These are phyloP conservation scores for Dryadula phaetusa DNA, from an alignment of 2,888 invertebrate genomes.

Conservation along the genomic window DNA sequence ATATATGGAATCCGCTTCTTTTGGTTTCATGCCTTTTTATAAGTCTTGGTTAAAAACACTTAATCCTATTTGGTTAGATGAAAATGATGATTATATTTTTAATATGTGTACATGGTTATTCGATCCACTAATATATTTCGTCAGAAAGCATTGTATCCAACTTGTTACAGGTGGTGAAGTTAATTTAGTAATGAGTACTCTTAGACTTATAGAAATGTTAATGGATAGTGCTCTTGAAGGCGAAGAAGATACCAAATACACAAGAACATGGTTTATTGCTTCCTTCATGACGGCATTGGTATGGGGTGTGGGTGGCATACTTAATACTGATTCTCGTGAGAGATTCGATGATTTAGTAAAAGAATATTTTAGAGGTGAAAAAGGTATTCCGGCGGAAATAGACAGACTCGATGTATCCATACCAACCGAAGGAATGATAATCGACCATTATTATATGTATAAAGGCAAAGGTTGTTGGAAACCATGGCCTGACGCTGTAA, in stretches of 20 bases:
- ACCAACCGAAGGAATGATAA: slow-evolving; percentile 90
- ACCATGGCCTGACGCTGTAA: slow-evolving; percentile 91
- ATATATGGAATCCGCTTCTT: slow-evolving; percentile 92
- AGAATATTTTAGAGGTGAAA: slow-evolving; percentile 77
- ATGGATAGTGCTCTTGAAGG: slow-evolving; percentile 89
- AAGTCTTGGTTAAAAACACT: slow-evolving; percentile 90
- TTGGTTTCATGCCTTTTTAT: slow-evolving; percentile 93
- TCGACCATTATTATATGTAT: slow-evolving; percentile 92
- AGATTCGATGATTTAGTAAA: slow-evolving; percentile 87
- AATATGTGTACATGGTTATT: slow-evolving; percentile 90
- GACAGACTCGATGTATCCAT: slow-evolving; percentile 89
- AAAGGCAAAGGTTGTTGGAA: slow-evolving; percentile 95
- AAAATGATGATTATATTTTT: slow-evolving; percentile 84
- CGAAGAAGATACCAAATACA: slow-evolving; percentile 88
- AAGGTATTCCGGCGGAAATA: slow-evolving; percentile 72
- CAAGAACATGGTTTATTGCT: slow-evolving; percentile 90
- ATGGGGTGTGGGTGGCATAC: slow-evolving; percentile 94
- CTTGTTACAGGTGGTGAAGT: slow-evolving; percentile 88
- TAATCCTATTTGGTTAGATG: slow-evolving; percentile 86
- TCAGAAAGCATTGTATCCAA: slow-evolving; percentile 87
- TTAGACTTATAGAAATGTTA: slow-evolving; percentile 90
- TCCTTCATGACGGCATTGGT: slow-evolving; percentile 89
- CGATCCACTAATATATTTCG: slow-evolving; percentile 89
- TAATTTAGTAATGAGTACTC: slow-evolving; percentile 88
- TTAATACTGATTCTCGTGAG: slow-evolving; percentile 89